These are phyloP conservation scores for Pleuronectes platessa DNA, from an alignment of 2,113 vertebrate genomes.

Conservation along the genomic window DNA sequence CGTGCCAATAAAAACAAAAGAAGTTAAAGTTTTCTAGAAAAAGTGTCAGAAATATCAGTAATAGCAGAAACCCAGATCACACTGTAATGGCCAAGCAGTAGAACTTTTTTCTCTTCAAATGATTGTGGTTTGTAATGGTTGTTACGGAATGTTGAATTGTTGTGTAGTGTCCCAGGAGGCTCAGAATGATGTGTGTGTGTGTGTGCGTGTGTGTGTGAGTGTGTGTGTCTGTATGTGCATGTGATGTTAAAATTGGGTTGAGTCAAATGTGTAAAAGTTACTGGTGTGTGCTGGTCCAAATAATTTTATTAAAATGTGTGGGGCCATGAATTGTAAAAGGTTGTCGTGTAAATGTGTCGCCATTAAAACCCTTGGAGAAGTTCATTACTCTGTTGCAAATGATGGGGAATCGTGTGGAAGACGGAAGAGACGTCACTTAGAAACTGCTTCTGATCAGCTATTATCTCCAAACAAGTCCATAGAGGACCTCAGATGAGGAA, in stretches of 20 bases:
- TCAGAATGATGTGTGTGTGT: slow-evolving; percentile 23
- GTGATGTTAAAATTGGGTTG: slow-evolving; percentile 40
- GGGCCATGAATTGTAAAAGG: slow-evolving; percentile 45
- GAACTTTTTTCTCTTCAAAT: slow-evolving; percentile 13
- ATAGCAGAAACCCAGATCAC: slow-evolving; percentile 3
- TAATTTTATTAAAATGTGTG: slow-evolving; percentile 45
- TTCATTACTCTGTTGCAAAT: slow-evolving; percentile 1
- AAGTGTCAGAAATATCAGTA: slow-evolving; percentile 20
- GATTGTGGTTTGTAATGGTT: slow-evolving; percentile 17
- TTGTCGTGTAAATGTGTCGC: slow-evolving; percentile 58
- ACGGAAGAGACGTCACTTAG: too few relatives aligned
- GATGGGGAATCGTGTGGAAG: background rate
- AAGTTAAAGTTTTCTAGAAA: background rate
- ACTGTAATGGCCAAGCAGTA: background rate
- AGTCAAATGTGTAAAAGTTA: slow-evolving; percentile 47
- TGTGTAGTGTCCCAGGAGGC: slow-evolving; percentile 18
- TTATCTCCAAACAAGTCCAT: too few relatives aligned
- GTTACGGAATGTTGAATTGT: slow-evolving; percentile 18
- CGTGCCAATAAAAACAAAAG: slow-evolving; percentile 13
- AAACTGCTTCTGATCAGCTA: too few relatives aligned
- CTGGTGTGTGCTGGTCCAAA: slow-evolving; percentile 61
- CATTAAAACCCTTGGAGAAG: slow-evolving; percentile 44
- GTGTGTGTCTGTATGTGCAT: slow-evolving; percentile 50
- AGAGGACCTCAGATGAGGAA: too few relatives aligned
- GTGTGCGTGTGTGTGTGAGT: slow-evolving; percentile 43